Conservation (phyloP, 2,113 vertebrate genomes). For the Brachypteracias leptosomus region DNA sequence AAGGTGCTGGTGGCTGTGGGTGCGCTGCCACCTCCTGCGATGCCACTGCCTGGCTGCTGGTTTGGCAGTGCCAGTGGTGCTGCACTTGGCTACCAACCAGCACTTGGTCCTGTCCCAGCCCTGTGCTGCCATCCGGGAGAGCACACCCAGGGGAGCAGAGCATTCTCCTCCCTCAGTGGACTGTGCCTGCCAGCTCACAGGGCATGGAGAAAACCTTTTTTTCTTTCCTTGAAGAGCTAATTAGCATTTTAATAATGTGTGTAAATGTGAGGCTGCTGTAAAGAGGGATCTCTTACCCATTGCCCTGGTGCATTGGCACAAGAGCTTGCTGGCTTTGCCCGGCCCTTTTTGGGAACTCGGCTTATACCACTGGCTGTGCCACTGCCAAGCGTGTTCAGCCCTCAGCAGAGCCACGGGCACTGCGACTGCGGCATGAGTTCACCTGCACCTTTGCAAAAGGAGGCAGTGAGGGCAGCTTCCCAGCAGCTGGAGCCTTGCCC, state of each 20-base stretch:
- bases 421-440: accelerated
- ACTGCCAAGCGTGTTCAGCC: accelerated
- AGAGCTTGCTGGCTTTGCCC: not conserved
- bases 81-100: accelerated
- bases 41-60: not conserved
- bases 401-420: not conserved
- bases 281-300: not conserved
- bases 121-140: not conserved
- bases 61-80: not conserved
- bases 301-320: not conserved
- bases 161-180: accelerated
- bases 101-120: not conserved
- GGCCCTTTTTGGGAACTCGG: not conserved
- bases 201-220: not conserved
- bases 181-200: not conserved
- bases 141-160: not conserved
- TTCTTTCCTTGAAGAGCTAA: not conserved
- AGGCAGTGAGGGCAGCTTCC: not conserved
- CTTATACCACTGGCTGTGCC: not conserved
- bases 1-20: not conserved
- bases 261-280: not conserved
- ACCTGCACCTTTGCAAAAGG: not conserved
- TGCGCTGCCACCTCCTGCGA: accelerated
- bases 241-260: not conserved
- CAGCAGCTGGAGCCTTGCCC: not conserved